Percentiles rank a stretch among this genome's conserved stretches.
Evolutionary conservation across 2,888 invertebrate genomes (phyloP).

Genomic region (Leucania comma): DNA sequence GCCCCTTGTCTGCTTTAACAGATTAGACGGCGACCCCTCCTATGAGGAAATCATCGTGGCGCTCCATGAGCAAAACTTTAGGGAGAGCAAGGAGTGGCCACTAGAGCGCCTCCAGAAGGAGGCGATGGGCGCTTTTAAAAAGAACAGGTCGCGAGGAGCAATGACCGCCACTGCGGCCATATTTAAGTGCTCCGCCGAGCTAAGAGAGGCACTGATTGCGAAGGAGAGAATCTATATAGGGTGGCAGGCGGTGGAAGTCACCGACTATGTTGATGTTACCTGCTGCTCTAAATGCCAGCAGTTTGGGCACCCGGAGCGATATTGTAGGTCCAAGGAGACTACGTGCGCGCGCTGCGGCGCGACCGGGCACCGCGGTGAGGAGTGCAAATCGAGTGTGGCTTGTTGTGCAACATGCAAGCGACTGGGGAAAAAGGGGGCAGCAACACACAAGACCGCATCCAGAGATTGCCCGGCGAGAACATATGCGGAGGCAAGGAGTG

Average conservation of each 20-base stretch:
- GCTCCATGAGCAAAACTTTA: background rate
- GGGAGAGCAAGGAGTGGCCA: background rate
- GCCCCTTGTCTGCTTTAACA: background rate
- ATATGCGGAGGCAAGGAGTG: slow-evolving; percentile 42
- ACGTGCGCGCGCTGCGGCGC: slow-evolving; percentile 59
- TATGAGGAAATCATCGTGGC: rapidly evolving
- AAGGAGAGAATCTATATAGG: slow-evolving; percentile 38
- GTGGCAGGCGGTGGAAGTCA: slow-evolving; percentile 40
- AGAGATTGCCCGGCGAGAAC: slow-evolving; percentile 53
- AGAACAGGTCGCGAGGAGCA: too few relatives aligned
- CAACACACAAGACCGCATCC: slow-evolving; percentile 42
- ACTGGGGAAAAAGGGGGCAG: slow-evolving; percentile 26
- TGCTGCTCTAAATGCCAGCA: slow-evolving; percentile 69
- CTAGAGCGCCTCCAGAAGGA: rapidly evolving
- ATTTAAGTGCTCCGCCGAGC: background rate
- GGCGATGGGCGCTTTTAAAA: slow-evolving; percentile 5
- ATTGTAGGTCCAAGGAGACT: slow-evolving; percentile 38
- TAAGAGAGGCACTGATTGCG: background rate
- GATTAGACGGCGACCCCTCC: background rate
- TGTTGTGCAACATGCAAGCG: slow-evolving; percentile 62
- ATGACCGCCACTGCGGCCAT: rapidly evolving
- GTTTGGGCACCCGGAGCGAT: slow-evolving; percentile 69
- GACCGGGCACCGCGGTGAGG: slow-evolving; percentile 12
- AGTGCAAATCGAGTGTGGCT: background rate
- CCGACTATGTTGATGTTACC: slow-evolving; percentile 39